Base-by-base conservation (phyloP, 2,888 invertebrate genomes). In the Harpagoxenus sublaevis region DNA sequence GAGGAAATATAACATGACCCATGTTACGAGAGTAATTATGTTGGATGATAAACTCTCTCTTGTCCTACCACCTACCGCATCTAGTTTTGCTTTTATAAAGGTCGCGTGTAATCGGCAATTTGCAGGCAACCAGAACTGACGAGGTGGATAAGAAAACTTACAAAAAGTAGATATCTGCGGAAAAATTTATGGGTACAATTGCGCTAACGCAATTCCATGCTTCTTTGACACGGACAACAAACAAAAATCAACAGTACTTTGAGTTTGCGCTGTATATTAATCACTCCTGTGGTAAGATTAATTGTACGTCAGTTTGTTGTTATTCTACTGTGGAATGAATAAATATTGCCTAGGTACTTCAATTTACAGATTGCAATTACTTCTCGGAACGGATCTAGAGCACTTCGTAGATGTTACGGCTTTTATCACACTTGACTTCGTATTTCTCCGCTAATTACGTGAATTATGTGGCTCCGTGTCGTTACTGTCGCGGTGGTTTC, bases 331-430 rank as follows among this genome's bases (percentile, higher is more conserved):
- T 45, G 45, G 57, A 57, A 78, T 48, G 48, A 71, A 71, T 48
- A 48, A 57, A 71, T 71, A 35, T 71, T 60, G 57, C 48, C 31
- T 12, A 35, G 15, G 57, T 60, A 18, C 23, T 79, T 79, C 39
- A 71, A 79, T 79, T 79, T 71, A 70, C 48, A 78, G 78, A 79
- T 71, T 18, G 79, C 60, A 39, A 48, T 71, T 71, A 60, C 39
- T 62, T 62, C 39, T 12, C 28, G 35, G 23, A 23, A 35, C 35
- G 35, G 9, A 35, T 60, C 23, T 35, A 18, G 45, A 71, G 28
- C 63, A 35, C 18, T 60, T 71, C 23, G 48, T 60, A 28, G 35
- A 71, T 39, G 60, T 79, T 35, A 39, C 18, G 48, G 48, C 35
- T 79, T 79, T 71, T 79, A 62, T 79, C 79, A 39, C 48, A 23